These are phyloP conservation scores for Drosophila meridiana DNA, from an alignment of 2,888 invertebrate species.

Conservation along the genomic window DNA sequence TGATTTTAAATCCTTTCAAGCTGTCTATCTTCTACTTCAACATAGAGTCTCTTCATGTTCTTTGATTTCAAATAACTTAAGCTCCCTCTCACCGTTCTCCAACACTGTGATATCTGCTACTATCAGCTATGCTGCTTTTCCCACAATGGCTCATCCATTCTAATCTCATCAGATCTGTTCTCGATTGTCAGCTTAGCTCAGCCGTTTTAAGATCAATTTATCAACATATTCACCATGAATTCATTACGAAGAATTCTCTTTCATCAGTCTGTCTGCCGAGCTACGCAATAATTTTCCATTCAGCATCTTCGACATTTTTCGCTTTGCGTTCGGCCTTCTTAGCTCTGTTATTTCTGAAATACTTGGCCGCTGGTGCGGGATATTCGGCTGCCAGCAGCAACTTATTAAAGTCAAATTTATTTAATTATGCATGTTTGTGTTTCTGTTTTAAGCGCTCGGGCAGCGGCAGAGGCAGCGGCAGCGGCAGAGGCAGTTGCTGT, in stretches of 20 bases:
- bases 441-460: background rate
- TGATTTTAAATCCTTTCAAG: background rate
- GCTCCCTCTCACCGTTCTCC: background rate
- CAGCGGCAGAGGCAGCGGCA: background rate
- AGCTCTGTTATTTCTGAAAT: slow-evolving; percentile 6
- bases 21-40: background rate
- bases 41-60: too few relatives aligned
- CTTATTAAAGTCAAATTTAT: slow-evolving; percentile 72
- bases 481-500: background rate
- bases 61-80: too few relatives aligned
- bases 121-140: background rate
- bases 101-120: background rate
- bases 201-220: slow-evolving; percentile 6
- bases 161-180: background rate
- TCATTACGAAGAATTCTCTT: slow-evolving; percentile 12
- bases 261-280: slow-evolving; percentile 2
- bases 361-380: background rate
- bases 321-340: background rate
- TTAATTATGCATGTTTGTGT: slow-evolving; percentile 63
- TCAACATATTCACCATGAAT: slow-evolving; percentile 13
- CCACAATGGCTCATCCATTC: background rate
- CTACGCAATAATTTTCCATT: background rate
- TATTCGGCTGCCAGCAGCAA: slow-evolving; percentile 34
- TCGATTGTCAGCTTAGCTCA: slow-evolving; percentile 3
- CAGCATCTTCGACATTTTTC: slow-evolving; percentile 11